Evolutionary conservation across 2,797 vertebrate genomes (phyloP).

Genomic region (Malacoctenus gilli): DNA sequence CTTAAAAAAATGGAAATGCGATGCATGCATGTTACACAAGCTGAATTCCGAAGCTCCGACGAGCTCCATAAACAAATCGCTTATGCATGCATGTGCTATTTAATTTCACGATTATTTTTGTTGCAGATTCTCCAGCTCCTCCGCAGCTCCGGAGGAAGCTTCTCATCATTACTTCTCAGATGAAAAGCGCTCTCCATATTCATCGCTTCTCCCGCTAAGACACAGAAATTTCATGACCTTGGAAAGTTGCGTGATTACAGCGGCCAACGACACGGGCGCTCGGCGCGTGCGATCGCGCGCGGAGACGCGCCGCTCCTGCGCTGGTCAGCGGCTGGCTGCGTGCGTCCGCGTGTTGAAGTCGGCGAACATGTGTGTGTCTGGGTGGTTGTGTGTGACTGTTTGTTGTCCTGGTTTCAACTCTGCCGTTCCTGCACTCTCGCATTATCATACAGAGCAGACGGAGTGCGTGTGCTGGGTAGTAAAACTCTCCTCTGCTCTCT

Average conservation of each 20-base stretch:
- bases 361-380: slow-evolving; percentile 15
- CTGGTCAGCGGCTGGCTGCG: neutral
- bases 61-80: slow-evolving; percentile 47
- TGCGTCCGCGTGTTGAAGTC: slow-evolving; percentile 11
- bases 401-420: slow-evolving; percentile 79
- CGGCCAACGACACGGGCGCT: slow-evolving; percentile 34
- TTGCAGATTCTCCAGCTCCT: slow-evolving; percentile 36
- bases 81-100: slow-evolving; percentile 41
- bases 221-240: slow-evolving; percentile 60
- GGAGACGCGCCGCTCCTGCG: neutral
- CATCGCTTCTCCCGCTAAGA: slow-evolving; percentile 31
- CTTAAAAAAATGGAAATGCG: slow-evolving; percentile 17
- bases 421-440: slow-evolving; percentile 71
- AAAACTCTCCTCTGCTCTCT: slow-evolving; percentile 76
- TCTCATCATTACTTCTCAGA: slow-evolving; percentile 54
- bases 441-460: slow-evolving; percentile 84
- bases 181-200: slow-evolving; percentile 52
- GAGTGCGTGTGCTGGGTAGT: slow-evolving; percentile 79
- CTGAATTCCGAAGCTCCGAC: slow-evolving; percentile 34
- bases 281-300: slow-evolving; percentile 19
- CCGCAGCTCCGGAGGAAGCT: slow-evolving; percentile 47
- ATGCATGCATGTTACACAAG: slow-evolving; percentile 39
- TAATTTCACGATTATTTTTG: slow-evolving; percentile 36
- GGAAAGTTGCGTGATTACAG: slow-evolving; percentile 57
- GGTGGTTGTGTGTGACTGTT: slow-evolving; percentile 35